Percentiles rank a stretch among this genome's conserved stretches.
Conservation (phyloP, 2,113 vertebrate genomes). For the Probosciger aterrimus region DNA sequence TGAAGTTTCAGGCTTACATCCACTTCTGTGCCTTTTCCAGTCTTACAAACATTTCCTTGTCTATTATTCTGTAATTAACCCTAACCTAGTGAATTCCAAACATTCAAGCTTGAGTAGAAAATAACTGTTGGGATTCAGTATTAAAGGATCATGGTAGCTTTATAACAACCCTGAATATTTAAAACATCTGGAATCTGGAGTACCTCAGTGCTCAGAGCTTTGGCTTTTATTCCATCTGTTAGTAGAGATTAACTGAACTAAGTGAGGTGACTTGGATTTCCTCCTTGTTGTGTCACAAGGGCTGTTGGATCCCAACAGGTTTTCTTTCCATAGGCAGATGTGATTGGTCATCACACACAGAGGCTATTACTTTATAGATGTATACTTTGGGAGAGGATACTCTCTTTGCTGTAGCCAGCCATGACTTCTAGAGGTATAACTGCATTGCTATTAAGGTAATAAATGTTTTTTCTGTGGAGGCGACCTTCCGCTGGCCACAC, state of each 20-base stretch:
- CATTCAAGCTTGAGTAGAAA: background rate
- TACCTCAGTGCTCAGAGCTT: background rate
- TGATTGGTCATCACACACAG: background rate
- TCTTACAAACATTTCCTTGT: background rate
- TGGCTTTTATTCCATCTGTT: background rate
- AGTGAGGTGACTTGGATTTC: background rate
- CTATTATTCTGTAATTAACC: background rate
- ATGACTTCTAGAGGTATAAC: background rate
- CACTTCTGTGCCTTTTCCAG: background rate
- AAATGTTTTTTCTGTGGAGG: background rate
- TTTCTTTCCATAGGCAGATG: rapidly evolving
- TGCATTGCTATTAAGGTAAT: background rate
- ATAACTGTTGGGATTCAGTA: background rate
- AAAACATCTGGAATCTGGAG: background rate
- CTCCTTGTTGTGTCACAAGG: background rate
- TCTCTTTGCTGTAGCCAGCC: background rate
- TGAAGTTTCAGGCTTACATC: background rate
- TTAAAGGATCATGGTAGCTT: background rate
- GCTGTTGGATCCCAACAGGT: background rate
- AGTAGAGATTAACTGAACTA: background rate
- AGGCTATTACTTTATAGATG: background rate
- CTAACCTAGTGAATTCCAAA: background rate
- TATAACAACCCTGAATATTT: background rate
- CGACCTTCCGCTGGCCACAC: background rate
- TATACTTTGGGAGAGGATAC: background rate